Base-by-base conservation (phyloP, 2,113 vertebrate species). In the Lamprotornis superbus region DNA sequence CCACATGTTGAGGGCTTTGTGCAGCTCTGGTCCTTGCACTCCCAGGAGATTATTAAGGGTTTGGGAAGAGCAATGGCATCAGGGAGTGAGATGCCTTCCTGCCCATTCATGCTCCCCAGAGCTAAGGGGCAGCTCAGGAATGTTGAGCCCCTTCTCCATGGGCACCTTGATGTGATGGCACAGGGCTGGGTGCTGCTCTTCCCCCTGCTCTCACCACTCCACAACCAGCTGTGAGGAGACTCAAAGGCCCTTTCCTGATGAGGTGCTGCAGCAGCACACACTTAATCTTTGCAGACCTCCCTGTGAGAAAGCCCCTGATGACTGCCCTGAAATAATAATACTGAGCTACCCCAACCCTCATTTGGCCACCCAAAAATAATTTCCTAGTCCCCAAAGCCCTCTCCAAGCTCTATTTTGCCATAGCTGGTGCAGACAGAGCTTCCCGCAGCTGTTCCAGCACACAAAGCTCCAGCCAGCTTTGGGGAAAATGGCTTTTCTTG, bases 221-320 rank as follows among this genome's bases (percentile, higher is more conserved):
- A 1, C 56, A 82, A 28, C 0, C 6, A 75, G 15, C 64, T 27
- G 8, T 1, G 4, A 60, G 42, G 31, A 69, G 10, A 20, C 14
- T 75, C 57, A 46, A 33, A 91, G 27, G 21, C 18, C 33, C n/a
- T 40, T 40, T 52, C 19, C 40, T 50, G 33, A 30, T 69, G 77
- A 81, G 23, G 40, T 44, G 37, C 24, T 5, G 7, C 31, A n/a
- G 31, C 53, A 85, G 39, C 35, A 46, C 10, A 6, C 22, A 1
- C 39, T 76, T 39, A 35, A 71, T 87, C 68, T 55, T 23, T 42
- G 55, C 42, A 89, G 76, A 46, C 27, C 30, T 87, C 76, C 37
- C 55, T 39, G 25, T 0, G 2, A 82, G 87, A 70, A 69, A 89
- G 24, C 2, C 24, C 35, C 39, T 77, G 37, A 16, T 15, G 27